Conservation (phyloP, 2,113 vertebrate species). For the Oncorhynchus tshawytscha region DNA sequence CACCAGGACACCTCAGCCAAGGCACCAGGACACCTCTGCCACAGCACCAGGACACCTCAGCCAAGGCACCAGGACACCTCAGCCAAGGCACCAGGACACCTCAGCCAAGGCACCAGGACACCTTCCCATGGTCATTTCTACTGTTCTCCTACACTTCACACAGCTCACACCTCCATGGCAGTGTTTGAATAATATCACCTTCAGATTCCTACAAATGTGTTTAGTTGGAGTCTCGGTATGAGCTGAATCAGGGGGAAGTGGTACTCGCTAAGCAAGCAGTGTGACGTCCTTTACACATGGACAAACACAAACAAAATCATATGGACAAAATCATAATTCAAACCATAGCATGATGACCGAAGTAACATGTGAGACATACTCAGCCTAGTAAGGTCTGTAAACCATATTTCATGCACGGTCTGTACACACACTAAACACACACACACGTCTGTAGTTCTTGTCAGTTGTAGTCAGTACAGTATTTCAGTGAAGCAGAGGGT, state of each 20-base stretch:
- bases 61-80: constrained; percentile 23
- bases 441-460: not conserved
- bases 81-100: not conserved
- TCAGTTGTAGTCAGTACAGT: constrained; percentile 27
- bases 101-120: not conserved
- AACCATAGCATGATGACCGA: not conserved
- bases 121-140: constrained; percentile 23
- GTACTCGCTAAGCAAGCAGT: too few relatives aligned
- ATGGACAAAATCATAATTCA: not conserved
- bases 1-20: not conserved
- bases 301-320: not conserved
- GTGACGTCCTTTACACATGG: not conserved
- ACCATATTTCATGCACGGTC: constrained; percentile 37
- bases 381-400: constrained; percentile 23
- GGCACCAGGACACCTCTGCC: too few relatives aligned
- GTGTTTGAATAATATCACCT: not conserved
- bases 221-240: too few relatives aligned
- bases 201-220: not conserved
- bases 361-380: not conserved
- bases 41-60: constrained; percentile 20
- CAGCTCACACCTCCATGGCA: not conserved
- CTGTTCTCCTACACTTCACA: constrained; percentile 19
- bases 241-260: too few relatives aligned
- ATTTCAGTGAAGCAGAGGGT: constrained; percentile 28
- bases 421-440: constrained; percentile 28